Base-by-base conservation (phyloP, 2,888 invertebrate species). In the Bimastos eiseni region DNA sequence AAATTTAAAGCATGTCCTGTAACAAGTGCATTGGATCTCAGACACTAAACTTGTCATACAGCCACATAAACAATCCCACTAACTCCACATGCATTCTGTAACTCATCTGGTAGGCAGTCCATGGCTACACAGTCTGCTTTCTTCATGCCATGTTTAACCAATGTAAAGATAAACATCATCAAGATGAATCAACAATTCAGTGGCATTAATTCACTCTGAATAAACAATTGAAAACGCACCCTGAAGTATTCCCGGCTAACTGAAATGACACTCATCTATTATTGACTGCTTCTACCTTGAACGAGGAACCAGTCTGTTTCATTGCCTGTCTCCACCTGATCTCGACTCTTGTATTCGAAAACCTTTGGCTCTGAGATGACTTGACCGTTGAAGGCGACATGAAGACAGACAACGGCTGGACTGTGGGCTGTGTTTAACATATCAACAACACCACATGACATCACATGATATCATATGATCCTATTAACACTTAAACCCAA, bases 331-430 rank as follows among this genome's bases (percentile, higher is more conserved):
- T 86, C 86, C 34, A 17, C n/a, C 37, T 86, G 86, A 37, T 86
- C 86, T 36, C 86, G 86, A 37, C 86, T 93, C 90, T 93, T 93
- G 92, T 94, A 95, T 91, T 94, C 94, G 93, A 95, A 94, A n/a
- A 93, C 92, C 36, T 93, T 93, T 86, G 93, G 93, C 91, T 94
- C 94, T 41, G 98, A 98, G 93, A 98, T 97, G 92, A 98, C 97
- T 93, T 97, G 97, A 86, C 98, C 98, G 93, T 97, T 98, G 93
- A 97, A 97, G 34, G 98, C 97, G 70, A 98, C 98, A 96, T 98
- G 98, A 89, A 98, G 95, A 0, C 97, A 97, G 55, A 98, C 98
- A 93, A 97, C 95, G 13, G 98, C 98, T 11, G 97, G 97, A 94
- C 97, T 97, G 94, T 98, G 98, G 84, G 98, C 98, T 97, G 93